Evolutionary conservation across 2,113 vertebrate species (phyloP).

Genomic region (Leptosomus discolor): DNA sequence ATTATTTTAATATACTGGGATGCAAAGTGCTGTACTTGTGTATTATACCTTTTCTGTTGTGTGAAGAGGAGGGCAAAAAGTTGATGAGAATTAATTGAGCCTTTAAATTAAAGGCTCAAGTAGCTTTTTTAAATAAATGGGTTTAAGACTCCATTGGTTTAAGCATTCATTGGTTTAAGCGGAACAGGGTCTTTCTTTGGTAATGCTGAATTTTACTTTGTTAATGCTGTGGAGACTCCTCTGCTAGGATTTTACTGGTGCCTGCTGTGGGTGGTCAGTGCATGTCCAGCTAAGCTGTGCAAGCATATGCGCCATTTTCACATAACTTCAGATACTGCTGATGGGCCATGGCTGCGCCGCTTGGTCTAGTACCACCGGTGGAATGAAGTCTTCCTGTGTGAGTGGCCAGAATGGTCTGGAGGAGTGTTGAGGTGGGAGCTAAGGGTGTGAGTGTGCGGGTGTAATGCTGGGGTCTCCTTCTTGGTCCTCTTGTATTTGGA

Average conservation of each 20-base stretch:
- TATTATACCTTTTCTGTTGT: background rate
- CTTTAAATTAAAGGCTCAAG: background rate
- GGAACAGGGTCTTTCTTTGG: background rate
- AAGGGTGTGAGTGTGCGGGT: fast-evolving
- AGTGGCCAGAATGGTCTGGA: background rate
- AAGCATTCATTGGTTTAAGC: background rate
- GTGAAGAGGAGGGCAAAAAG: background rate
- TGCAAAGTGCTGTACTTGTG: background rate
- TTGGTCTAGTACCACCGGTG: fast-evolving
- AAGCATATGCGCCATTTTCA: background rate
- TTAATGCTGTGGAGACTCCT: background rate
- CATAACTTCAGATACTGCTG: background rate
- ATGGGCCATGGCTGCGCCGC: fast-evolving
- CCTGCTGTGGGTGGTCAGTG: background rate
- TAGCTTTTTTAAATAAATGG: background rate
- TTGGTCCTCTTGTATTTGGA: background rate
- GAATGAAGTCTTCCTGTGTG: background rate
- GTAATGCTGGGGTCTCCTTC: background rate
- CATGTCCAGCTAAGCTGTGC: background rate
- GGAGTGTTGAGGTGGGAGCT: background rate
- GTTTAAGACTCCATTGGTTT: background rate
- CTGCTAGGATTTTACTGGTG: background rate
- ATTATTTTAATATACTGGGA: background rate
- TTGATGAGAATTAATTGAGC: background rate
- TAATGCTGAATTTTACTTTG: background rate